phyloP scores from a whole-genome alignment of 2,888 invertebrate genomes.

The Lycophotia porphyrea region DNA sequence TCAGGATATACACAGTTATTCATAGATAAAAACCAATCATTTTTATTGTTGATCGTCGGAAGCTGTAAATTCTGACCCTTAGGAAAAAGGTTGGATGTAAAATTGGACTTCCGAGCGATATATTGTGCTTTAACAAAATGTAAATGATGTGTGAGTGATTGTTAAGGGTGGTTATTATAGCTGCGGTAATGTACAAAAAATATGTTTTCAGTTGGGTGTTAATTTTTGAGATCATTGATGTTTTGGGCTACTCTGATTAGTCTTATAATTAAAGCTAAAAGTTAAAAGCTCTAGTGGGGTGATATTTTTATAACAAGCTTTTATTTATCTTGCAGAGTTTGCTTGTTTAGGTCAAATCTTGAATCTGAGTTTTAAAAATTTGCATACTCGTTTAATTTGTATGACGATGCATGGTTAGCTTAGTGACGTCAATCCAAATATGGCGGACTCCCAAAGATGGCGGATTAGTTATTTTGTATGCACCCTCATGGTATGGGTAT shows the following conservation, averaged over 20 bases:
- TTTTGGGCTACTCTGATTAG: neutral
- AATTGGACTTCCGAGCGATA: slow-evolving; percentile 29
- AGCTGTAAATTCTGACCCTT: slow-evolving; percentile 43
- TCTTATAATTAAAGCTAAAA: neutral
- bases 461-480: too few species aligned
- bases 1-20: slow-evolving; percentile 53
- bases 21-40: slow-evolving; percentile 64
- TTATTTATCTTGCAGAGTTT: neutral
- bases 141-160: slow-evolving; percentile 43
- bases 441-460: too few species aligned
- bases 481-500: too few species aligned
- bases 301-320: neutral
- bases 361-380: too few species aligned
- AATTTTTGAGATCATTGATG: neutral
- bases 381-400: too few species aligned
- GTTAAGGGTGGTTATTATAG: slow-evolving; percentile 1
- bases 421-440: too few species aligned
- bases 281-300: too few species aligned
- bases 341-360: too few species aligned
- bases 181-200: neutral
- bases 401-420: too few species aligned
- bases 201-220: neutral
- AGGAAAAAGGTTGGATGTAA: slow-evolving; percentile 30
- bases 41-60: slow-evolving; percentile 57
- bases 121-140: slow-evolving; percentile 35